Base-by-base conservation (phyloP, 2,888 invertebrate species). In the Lamellibrachia columna region DNA sequence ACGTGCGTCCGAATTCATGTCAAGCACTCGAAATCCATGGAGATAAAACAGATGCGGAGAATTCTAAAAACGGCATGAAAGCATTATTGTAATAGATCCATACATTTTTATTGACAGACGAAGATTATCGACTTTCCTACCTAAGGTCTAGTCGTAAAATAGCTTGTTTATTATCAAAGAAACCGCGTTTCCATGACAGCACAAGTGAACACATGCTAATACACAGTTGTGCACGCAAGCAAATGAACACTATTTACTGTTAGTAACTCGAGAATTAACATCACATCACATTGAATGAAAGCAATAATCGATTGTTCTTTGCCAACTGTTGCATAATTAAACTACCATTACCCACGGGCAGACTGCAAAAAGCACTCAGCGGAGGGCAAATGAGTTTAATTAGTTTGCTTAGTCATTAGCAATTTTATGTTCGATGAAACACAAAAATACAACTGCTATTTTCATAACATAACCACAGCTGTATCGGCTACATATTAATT, bases 131-230 rank as follows among this genome's bases (percentile, higher is more conserved):
- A 7, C 22, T 75, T 75, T 75, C n/a, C 22, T 75, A 15, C 75
- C 11, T 22, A 22, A 75, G 22, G 75, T 75, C 75, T 3, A 22
- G 75, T 75, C 75, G 15, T 22, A 75, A 40, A 75, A 75, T 75
- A 75, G 75, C 6, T 75, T 75, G n/a, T 75, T 75, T 75, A 75
- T 75, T n/a, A 75, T 75, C 75, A 75, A 75, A 75, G 75, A 75
- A 9, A 75, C 15, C 75, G 22, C 6, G 75, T 75, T 75, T 22
- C 75, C n/a, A 75, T 75, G 75, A 2, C 22, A 75, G 11, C 22
- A 22, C 22, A 6, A 15, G 22, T 75, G 75, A 22, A 6, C 75
- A 75, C 75, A 75, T 75, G 75, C 75, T 6, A 75, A 75, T 75
- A n/a, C 11, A 22, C 75, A 75, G 6, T 3, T 6, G 22, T 22